phyloP scores from a whole-genome alignment of 1,140 invertebrate species.

The Atta cephalotes region DNA sequence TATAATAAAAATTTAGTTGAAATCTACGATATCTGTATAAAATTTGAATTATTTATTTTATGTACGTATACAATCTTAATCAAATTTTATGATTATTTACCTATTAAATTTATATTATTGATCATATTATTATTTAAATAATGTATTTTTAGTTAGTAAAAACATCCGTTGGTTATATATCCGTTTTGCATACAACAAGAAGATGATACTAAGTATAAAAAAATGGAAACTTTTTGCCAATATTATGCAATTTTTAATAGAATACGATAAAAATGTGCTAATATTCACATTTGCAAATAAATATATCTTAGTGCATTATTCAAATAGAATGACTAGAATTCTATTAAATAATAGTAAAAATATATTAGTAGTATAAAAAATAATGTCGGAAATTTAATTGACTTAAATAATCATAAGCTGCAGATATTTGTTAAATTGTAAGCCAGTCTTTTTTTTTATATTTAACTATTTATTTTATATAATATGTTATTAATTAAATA shows the following conservation, averaged over 20 bases:
- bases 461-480: too few species aligned
- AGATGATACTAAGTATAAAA: background rate
- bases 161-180: conserved; percentile 1
- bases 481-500: too few species aligned
- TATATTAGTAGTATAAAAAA: background rate
- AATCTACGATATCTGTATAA: background rate
- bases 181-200: conserved; percentile 6
- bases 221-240: background rate
- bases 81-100: too few species aligned
- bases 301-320: conserved; percentile 12
- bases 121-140: background rate
- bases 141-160: background rate
- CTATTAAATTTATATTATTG: too few species aligned
- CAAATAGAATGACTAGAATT: background rate
- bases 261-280: background rate
- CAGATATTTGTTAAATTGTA: too few species aligned
- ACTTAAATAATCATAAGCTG: too few species aligned
- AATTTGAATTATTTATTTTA: background rate
- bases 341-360: background rate
- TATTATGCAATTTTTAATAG: background rate
- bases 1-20: background rate
- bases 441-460: too few species aligned
- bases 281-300: background rate
- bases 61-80: background rate
- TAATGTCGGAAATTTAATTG: too few species aligned